These are phyloP conservation scores for Crotalus helleri DNA, from an alignment of 2,113 vertebrate genomes.

Conservation along the genomic window DNA sequence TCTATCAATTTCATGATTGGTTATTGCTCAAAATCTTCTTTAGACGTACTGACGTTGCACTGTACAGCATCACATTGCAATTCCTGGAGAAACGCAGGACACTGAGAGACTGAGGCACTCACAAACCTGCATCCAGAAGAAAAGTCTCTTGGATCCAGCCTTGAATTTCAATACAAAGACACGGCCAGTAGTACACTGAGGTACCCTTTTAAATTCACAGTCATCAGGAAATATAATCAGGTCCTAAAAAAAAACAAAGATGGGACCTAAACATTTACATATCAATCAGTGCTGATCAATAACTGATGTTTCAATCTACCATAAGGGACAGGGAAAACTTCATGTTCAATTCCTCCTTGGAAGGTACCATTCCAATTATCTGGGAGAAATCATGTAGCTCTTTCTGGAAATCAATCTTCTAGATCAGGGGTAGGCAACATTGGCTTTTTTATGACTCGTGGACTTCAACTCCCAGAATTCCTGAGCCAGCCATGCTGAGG, in stretches of 20 bases:
- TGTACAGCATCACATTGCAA: background rate
- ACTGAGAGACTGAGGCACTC: background rate
- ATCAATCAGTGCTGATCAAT: background rate
- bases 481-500: too few relatives aligned
- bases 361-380: background rate
- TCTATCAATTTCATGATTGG: background rate
- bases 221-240: constrained; percentile 97
- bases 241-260: constrained; percentile 68
- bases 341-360: background rate
- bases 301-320: background rate
- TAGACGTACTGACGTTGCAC: background rate
- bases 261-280: background rate
- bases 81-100: background rate
- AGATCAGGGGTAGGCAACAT: background rate
- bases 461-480: too few relatives aligned
- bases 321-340: background rate
- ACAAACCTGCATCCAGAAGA: constrained; percentile 98
- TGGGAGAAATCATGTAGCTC: too few relatives aligned
- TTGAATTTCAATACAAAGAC: constrained; percentile 97
- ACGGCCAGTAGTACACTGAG: constrained; percentile 90
- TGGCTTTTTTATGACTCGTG: too few relatives aligned
- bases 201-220: constrained; percentile 95
- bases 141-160: constrained; percentile 92
- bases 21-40: background rate
- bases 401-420: background rate